Evolutionary conservation across 2,797 vertebrate species (phyloP).

Genomic region (Erethizon dorsatum): DNA sequence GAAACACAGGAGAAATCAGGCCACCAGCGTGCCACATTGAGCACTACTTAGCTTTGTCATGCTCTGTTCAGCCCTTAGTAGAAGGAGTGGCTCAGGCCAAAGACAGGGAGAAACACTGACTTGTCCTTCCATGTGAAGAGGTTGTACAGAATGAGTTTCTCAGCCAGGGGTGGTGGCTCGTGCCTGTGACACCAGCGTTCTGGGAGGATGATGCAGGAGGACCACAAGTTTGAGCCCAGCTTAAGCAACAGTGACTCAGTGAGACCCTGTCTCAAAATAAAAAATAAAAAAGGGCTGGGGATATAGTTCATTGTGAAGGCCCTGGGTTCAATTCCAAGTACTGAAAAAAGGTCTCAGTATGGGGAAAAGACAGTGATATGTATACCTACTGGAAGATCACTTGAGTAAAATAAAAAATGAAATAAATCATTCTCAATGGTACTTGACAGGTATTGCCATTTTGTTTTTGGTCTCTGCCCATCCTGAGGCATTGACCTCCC

Average conservation of each 20-base stretch:
- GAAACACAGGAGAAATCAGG: conserved; percentile 84
- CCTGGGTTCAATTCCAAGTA: neutral
- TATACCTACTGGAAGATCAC: neutral
- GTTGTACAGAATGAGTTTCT: conserved; percentile 34
- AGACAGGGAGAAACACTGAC: neutral
- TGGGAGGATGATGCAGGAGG: neutral
- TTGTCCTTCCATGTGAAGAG: conserved; percentile 12
- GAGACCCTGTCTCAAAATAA: neutral
- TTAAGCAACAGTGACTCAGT: neutral
- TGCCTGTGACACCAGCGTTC: neutral
- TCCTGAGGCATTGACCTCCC: too few relatives aligned
- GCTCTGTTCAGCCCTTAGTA: neutral
- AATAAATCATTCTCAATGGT: conserved; percentile 22
- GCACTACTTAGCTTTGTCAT: neutral
- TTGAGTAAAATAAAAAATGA: conserved; percentile 48
- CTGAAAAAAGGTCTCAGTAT: neutral
- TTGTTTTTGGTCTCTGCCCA: too few relatives aligned
- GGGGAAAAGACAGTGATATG: conserved; percentile 4
- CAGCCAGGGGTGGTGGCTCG: neutral
- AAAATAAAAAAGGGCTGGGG: neutral
- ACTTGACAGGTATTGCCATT: conserved; percentile 36
- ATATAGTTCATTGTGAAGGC: neutral
- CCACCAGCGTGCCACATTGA: neutral
- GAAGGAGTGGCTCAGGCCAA: neutral
- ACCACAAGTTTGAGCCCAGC: neutral